Conservation (phyloP, 2,888 invertebrate genomes). For the Diplolepis rosae region DNA sequence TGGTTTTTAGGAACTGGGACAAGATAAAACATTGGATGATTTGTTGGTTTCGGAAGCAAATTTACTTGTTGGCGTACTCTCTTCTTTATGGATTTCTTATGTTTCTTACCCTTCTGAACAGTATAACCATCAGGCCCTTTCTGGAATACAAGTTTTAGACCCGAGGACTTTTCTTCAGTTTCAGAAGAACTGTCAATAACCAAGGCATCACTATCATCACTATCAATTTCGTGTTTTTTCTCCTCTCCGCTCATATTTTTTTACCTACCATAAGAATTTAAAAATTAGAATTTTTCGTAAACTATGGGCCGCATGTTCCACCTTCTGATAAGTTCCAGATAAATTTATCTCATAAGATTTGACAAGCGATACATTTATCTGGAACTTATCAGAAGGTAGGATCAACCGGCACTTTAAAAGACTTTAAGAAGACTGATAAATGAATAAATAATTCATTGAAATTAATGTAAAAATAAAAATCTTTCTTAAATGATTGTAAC, state of each 20-base stretch:
- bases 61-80: background rate
- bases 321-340: too few species aligned
- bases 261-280: background rate
- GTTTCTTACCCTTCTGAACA: background rate
- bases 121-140: background rate
- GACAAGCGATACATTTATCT: too few species aligned
- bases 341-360: too few species aligned
- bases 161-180: background rate
- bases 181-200: background rate
- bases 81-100: background rate
- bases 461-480: too few species aligned
- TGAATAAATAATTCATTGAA: too few species aligned
- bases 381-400: too few species aligned
- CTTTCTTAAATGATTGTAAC: too few species aligned
- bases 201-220: background rate
- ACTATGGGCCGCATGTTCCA: too few species aligned
- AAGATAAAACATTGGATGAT: background rate
- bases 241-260: background rate
- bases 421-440: too few species aligned
- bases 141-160: background rate
- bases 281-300: too few species aligned
- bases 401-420: too few species aligned
- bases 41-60: background rate
- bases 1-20: background rate
- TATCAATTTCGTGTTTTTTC: background rate